phyloP scores from a whole-genome alignment of 2,797 vertebrate species.

The Gorsachius magnificus region DNA sequence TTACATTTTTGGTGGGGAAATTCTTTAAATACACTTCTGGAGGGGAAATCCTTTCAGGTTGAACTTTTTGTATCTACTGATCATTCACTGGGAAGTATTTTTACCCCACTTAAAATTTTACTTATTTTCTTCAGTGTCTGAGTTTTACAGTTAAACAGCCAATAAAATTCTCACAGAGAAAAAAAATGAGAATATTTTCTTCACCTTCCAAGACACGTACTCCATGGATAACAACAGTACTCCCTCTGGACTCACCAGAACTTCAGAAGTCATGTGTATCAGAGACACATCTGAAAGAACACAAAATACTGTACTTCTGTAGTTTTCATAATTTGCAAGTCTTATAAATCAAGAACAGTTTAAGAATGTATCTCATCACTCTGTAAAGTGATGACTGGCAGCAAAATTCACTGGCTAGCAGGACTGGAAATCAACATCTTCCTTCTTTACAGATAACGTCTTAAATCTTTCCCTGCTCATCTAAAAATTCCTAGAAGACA shows the following conservation, averaged over 20 bases:
- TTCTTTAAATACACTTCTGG: neutral
- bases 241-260: neutral
- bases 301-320: neutral
- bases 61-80: neutral
- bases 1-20: neutral
- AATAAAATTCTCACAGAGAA: neutral
- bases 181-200: neutral
- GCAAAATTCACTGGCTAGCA: neutral
- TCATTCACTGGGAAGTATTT: neutral
- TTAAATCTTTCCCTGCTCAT: neutral
- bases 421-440: neutral
- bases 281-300: neutral
- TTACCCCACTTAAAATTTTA: neutral
- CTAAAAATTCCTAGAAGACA: neutral
- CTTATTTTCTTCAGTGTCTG: neutral
- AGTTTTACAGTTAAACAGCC: neutral
- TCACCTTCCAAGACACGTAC: neutral
- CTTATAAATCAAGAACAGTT: neutral
- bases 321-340: neutral
- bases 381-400: neutral
- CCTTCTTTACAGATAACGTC: neutral
- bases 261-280: neutral
- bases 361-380: neutral
- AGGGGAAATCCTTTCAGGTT: neutral
- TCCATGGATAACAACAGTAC: neutral